Base-by-base conservation (phyloP, 2,888 invertebrate genomes). In the Euplagia quadripunctaria region DNA sequence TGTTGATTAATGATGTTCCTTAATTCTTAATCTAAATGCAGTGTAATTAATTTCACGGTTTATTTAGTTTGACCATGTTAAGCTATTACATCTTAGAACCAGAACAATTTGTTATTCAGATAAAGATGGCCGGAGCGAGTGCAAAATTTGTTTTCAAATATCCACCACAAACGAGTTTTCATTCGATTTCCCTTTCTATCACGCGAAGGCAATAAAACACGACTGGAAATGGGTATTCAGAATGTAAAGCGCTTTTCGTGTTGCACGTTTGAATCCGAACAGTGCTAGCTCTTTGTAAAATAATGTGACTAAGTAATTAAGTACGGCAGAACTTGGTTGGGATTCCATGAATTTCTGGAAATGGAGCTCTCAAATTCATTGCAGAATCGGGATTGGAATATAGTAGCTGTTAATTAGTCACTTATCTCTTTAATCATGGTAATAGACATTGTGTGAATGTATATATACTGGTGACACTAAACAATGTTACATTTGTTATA, bases 301-400 rank as follows among this genome's bases (percentile, higher is more conserved):
- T 79, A 79, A 81, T 76, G 79, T 79, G 77, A 78, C 82, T 83
- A 81, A 82, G 77, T 82, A 84, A 84, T 84, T 83, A 31, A 84
- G 79, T 78, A 77, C 68, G 68, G 69, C 67, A 79, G 74, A 80
- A 79, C 75, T 82, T 77, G 69, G 68, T 82, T 75, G 70, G 61
- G 42, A 68, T 73, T 76, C 74, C 68, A 75, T 66, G 73, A 78
- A 77, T 77, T 69, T 72, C 72, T 67, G 78, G 68, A 76, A 70
- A 73, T 77, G 74, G 69, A 74, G 72, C 74, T 67, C 49, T 69
- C 51, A 63, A 66, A 72, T 78, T 78, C 78, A 76, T 70, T 82
- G 69, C 49, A 72, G 49, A 67, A 65, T 72, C 52, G 70, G 69
- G 41, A 69, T 46, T 55, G 43, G 63, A 75, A 11, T 71, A 80